Evolutionary conservation across 2,113 vertebrate species (phyloP), one percentile per base, ranked within the genome.

Genomic region (Cygnus atratus): DNA sequence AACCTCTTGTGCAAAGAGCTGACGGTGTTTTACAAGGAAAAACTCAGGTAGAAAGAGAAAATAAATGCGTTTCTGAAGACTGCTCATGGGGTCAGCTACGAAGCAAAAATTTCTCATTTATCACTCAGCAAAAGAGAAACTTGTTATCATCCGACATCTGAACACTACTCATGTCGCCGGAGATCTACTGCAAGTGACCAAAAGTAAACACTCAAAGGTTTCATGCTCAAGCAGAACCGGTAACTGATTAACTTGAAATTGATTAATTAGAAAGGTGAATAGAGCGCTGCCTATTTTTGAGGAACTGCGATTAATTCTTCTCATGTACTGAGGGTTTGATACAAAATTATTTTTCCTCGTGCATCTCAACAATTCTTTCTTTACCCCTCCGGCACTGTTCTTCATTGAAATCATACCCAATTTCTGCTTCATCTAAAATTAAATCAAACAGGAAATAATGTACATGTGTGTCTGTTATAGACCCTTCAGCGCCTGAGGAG

Each of bases 381-480:
- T 78, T 62, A 75, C 10, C 68, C 39, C 52, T 77, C 52, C 33
- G 46, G 65, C 90, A 61, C 3, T 41, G 48, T 13, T 87, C 48
- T 84, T 52, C 54, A 91, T 10, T 89, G 84, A 87, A 95, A 91
- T 93, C 89, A 87, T 68, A 82, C 28, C 31, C 77, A 84, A 76
- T 22, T 87, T 78, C 70, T 87, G 48, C 33, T 85, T 87, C 70
- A 89, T 16, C 66, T 92, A 43, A 92, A 84, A 89, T 84, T 67
- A 82, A 92, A 93, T 72, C 43, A 52, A 91, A 84, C 31, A 66
- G 73, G 80, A 94, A 95, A 92, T 65, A 88, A 81, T 29, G 31
- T 92, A 62, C 46, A 59, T 21, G 54, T 62, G 71, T 39, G 52
- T 19, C 68, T 79, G 65, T 48, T 77, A 48, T 3, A 94, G 52